Evolutionary conservation across 2,797 vertebrate genomes (phyloP).

Genomic region (Gymnoscopelus braueri): DNA sequence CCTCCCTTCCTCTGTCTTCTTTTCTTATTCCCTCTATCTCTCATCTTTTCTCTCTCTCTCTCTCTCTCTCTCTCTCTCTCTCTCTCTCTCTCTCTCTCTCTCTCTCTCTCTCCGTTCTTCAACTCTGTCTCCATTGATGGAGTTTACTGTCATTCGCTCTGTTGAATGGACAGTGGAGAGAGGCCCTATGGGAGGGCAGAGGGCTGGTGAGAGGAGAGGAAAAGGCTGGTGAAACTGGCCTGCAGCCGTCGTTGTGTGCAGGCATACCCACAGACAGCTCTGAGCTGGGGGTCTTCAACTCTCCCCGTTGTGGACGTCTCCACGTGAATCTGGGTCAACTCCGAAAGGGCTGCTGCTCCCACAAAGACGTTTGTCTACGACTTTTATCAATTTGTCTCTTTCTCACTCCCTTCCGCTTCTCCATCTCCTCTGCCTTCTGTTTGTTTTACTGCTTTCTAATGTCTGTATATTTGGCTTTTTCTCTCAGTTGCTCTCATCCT

Average conservation of each 20-base stretch:
- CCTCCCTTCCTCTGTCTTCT: conserved; percentile 16
- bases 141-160: conserved; percentile 47
- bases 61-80: conserved; percentile 18
- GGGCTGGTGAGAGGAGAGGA: conserved; percentile 28
- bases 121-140: conserved; percentile 16
- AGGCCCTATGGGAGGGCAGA: conserved; percentile 37
- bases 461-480: not conserved
- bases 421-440: conserved; percentile 37
- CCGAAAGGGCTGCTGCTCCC: conserved; percentile 28
- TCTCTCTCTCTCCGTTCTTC: not conserved
- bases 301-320: conserved; percentile 41
- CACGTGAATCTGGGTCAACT: conserved; percentile 64
- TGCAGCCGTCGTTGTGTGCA: conserved; percentile 34
- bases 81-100: conserved; percentile 6
- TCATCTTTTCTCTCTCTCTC: conserved; percentile 6
- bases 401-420: conserved; percentile 44
- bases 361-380: not conserved
- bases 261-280: conserved; percentile 45
- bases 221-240: conserved; percentile 36
- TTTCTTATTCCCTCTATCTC: conserved; percentile 10
- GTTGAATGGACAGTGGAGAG: conserved; percentile 43
- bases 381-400: conserved; percentile 18
- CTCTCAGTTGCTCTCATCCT: conserved; percentile 51
- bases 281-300: conserved; percentile 33
- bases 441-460: no score